Percentiles rank a stretch among this genome's conserved stretches.
phyloP scores from a whole-genome alignment of 2,113 vertebrate genomes.

The Psittacara wagleri region DNA sequence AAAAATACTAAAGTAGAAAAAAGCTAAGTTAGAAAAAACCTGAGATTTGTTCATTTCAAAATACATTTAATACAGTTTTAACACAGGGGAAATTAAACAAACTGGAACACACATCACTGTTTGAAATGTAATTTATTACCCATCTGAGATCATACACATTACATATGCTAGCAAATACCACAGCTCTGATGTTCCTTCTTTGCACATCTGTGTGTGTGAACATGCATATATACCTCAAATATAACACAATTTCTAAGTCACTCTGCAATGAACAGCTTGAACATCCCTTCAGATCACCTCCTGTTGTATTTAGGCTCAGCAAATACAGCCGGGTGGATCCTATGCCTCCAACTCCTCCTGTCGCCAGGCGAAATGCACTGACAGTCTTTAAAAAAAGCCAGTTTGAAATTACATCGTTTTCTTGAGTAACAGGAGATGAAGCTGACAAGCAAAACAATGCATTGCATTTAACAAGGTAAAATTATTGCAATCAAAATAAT shows the following conservation, averaged over 20 bases:
- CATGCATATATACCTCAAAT: neutral
- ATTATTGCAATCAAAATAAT: neutral
- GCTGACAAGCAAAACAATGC: neutral
- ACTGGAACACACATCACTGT: neutral
- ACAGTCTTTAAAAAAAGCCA: accelerated
- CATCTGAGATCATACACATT: neutral
- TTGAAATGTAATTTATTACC: neutral
- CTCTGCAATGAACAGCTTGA: neutral
- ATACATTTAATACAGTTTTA: neutral
- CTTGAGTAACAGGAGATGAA: neutral
- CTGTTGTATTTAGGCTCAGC: neutral
- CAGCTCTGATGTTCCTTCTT: neutral
- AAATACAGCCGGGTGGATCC: neutral
- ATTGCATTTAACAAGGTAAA: neutral
- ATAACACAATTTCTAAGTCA: neutral
- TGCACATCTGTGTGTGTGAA: accelerated
- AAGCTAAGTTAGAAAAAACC: neutral
- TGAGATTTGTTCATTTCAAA: neutral
- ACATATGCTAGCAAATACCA: neutral
- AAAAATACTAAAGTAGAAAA: neutral
- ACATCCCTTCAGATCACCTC: neutral
- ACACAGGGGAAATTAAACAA: neutral
- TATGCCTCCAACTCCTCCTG: neutral
- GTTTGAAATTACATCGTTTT: neutral
- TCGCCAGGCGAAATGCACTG: neutral